Conservation (phyloP, 2,797 vertebrate genomes). For the Sebastes taczanowskii region DNA sequence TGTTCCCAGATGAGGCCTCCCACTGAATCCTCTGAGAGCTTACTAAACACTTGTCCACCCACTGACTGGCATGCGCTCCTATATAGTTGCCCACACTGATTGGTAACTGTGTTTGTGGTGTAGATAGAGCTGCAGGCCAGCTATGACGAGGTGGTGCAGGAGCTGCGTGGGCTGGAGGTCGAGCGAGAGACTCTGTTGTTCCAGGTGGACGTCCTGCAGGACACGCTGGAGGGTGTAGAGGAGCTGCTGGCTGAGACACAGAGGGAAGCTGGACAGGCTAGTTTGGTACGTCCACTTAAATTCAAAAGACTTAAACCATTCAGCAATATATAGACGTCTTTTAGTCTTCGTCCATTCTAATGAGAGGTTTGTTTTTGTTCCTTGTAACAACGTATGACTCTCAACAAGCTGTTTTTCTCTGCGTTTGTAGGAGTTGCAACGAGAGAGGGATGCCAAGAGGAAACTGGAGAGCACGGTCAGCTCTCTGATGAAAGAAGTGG, state of each 20-base stretch:
- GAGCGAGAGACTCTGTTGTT: constrained; percentile 81
- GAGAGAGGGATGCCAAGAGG: constrained; percentile 73
- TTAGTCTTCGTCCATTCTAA: not conserved
- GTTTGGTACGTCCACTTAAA: constrained; percentile 53
- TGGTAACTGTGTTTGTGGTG: constrained; percentile 32
- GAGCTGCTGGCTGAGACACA: constrained; percentile 83
- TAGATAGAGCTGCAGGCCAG: constrained; percentile 81
- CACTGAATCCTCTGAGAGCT: constrained; percentile 37
- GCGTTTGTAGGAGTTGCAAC: constrained; percentile 75
- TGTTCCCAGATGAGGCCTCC: constrained; percentile 37
- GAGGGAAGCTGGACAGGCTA: constrained; percentile 76
- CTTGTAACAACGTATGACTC: not conserved
- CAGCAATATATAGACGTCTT: not conserved
- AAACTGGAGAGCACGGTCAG: constrained; percentile 75
- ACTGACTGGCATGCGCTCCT: constrained; percentile 34
- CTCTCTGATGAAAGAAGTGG: constrained; percentile 77
- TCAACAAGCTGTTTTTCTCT: constrained; percentile 22
- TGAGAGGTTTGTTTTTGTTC: not conserved
- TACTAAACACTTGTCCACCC: constrained; percentile 35
- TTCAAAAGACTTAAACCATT: not conserved
- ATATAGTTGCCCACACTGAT: constrained; percentile 58
- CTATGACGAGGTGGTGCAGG: constrained; percentile 81
- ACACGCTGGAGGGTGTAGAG: constrained; percentile 81
- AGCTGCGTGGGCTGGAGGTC: constrained; percentile 81
- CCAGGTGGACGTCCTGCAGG: constrained; percentile 85